phyloP scores from a whole-genome alignment of 1,140 invertebrate species.

The Sitobion miscanthi region DNA sequence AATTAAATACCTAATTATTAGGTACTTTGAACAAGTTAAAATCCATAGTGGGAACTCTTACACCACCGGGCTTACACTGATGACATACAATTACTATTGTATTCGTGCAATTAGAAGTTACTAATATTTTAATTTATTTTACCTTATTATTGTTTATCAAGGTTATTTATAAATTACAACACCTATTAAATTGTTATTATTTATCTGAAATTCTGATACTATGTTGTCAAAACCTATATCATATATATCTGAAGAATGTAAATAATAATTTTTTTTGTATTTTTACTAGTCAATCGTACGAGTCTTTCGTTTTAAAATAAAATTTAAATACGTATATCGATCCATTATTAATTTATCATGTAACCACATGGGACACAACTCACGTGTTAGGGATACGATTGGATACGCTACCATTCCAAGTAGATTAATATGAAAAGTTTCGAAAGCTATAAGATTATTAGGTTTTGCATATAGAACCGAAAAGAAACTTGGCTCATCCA shows the following conservation, averaged over 20 bases:
- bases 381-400: not conserved
- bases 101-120: not conserved
- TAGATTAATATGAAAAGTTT: slow-evolving; percentile 37
- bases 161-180: not conserved
- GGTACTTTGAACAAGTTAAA: too few relatives aligned
- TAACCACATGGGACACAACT: not conserved
- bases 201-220: too few relatives aligned
- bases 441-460: not conserved
- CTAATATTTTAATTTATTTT: not conserved
- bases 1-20: too few relatives aligned
- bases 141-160: not conserved
- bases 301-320: not conserved
- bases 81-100: too few relatives aligned
- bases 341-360: not conserved
- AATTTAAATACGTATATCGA: not conserved
- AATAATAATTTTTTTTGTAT: not conserved
- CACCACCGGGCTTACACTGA: too few relatives aligned
- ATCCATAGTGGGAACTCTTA: too few relatives aligned
- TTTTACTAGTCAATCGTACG: not conserved
- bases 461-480: not conserved
- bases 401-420: not conserved
- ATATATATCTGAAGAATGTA: not conserved
- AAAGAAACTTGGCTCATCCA: not conserved
- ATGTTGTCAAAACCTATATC: too few relatives aligned
- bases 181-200: not conserved